These are phyloP conservation scores for Epiblema foenella DNA, from an alignment of 2,888 invertebrate genomes.

Conservation along the genomic window DNA sequence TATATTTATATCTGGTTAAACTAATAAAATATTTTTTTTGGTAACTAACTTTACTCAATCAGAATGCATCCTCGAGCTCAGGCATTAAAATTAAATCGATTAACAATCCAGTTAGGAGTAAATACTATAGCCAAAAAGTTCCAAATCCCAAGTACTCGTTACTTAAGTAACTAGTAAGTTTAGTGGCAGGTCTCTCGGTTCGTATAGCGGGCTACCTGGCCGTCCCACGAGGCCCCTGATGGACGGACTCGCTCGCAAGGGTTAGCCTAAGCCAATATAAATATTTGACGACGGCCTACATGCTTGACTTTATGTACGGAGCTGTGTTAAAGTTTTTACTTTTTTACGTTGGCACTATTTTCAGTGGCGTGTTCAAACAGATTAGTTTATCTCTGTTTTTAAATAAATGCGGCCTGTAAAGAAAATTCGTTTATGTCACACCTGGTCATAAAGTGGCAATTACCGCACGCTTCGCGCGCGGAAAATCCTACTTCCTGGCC, in stretches of 20 bases:
- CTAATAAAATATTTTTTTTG: too few relatives aligned
- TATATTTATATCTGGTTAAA: too few relatives aligned
- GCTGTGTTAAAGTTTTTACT: slow-evolving; percentile 48
- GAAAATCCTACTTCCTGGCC: too few relatives aligned
- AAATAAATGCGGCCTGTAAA: too few relatives aligned
- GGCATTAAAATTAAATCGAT: too few relatives aligned
- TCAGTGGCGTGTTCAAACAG: slow-evolving; percentile 11
- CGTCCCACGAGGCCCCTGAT: slow-evolving; percentile 78
- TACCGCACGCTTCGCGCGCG: too few relatives aligned
- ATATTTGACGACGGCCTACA: slow-evolving; percentile 74
- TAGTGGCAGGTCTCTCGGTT: slow-evolving; percentile 53
- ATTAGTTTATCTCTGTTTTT: not conserved
- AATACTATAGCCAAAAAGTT: not conserved
- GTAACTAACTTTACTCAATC: too few relatives aligned
- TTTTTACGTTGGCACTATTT: slow-evolving; percentile 39
- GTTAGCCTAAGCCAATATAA: slow-evolving; percentile 82
- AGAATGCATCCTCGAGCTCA: too few relatives aligned
- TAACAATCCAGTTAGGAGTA: not conserved
- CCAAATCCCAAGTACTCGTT: not conserved
- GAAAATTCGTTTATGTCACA: too few relatives aligned
- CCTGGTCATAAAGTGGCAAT: too few relatives aligned
- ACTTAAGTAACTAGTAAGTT: slow-evolving; percentile 8
- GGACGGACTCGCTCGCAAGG: slow-evolving; percentile 76
- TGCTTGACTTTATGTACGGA: slow-evolving; percentile 56
- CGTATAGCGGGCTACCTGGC: slow-evolving; percentile 63